Evolutionary conservation across 2,888 invertebrate genomes (phyloP).

Genomic region (Thereva unica): DNA sequence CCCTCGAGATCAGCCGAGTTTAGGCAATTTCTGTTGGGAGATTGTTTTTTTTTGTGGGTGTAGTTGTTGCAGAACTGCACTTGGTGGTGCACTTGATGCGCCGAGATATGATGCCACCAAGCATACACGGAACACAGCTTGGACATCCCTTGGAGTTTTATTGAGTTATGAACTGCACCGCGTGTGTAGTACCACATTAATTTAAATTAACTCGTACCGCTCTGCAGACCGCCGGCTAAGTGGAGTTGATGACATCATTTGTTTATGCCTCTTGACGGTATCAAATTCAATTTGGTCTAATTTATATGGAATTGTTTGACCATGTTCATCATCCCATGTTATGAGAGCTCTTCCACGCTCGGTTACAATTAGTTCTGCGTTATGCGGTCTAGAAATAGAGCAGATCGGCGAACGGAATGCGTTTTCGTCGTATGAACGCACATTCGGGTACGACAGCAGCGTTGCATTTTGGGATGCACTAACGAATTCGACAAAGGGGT

Average conservation of each 20-base stretch:
- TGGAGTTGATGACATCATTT: constrained; percentile 43
- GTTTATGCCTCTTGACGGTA: constrained; percentile 43
- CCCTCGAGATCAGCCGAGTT: no score
- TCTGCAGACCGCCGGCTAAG: constrained; percentile 24
- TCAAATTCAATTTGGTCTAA: constrained; percentile 46
- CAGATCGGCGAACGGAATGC: constrained; percentile 8
- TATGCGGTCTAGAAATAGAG: constrained; percentile 24
- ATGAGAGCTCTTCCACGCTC: constrained; percentile 25
- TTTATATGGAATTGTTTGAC: constrained; percentile 46
- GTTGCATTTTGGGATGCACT: no score
- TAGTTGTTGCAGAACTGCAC: no score
- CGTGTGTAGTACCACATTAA: constrained; percentile 23
- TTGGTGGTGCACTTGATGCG: no score
- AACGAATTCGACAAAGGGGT: no score
- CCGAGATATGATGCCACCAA: no score
- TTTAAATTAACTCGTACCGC: constrained; percentile 31
- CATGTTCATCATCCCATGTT: constrained; percentile 35
- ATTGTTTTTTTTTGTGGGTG: no score
- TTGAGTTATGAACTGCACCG: constrained; percentile 26
- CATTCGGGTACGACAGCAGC: no score
- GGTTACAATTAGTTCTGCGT: constrained; percentile 21
- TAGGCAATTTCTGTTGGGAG: no score
- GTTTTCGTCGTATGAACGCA: background rate
- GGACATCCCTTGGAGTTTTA: constrained; percentile 14
- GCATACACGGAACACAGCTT: no score